Evolutionary conservation across 2,113 vertebrate genomes (phyloP).

Genomic region (Elephantulus edwardii): DNA sequence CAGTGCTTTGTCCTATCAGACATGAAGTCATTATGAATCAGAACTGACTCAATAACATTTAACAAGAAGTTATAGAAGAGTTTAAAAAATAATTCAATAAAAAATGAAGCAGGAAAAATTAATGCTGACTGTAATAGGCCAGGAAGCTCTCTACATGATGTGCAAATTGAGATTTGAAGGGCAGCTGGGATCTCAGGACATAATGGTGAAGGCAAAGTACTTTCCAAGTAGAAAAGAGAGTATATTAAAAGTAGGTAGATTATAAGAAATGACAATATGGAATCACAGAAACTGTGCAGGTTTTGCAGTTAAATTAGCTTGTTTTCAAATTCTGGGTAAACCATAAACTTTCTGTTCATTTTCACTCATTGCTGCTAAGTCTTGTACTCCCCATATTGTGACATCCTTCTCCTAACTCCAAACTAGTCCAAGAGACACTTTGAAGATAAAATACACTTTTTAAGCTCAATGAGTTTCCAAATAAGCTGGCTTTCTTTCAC

Average conservation of each 20-base stretch:
- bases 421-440: neutral
- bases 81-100: neutral
- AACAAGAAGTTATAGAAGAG: neutral
- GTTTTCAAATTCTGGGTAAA: neutral
- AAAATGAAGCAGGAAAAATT: neutral
- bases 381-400: no score
- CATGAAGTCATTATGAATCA: no score
- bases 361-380: neutral
- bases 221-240: neutral
- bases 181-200: neutral
- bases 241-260: neutral
- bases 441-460: neutral
- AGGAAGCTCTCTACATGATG: neutral
- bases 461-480: neutral
- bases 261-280: neutral
- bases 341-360: neutral
- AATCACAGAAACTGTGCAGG: neutral
- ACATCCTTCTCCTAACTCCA: neutral
- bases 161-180: constrained; percentile 8
- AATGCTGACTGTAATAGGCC: neutral
- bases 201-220: neutral
- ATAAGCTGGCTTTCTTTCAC: neutral
- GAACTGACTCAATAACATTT: no score
- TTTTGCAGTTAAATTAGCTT: neutral
- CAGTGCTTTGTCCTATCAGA: no score